phyloP scores from a whole-genome alignment of 23 tunicate species.

The Ciona savignyi region DNA sequence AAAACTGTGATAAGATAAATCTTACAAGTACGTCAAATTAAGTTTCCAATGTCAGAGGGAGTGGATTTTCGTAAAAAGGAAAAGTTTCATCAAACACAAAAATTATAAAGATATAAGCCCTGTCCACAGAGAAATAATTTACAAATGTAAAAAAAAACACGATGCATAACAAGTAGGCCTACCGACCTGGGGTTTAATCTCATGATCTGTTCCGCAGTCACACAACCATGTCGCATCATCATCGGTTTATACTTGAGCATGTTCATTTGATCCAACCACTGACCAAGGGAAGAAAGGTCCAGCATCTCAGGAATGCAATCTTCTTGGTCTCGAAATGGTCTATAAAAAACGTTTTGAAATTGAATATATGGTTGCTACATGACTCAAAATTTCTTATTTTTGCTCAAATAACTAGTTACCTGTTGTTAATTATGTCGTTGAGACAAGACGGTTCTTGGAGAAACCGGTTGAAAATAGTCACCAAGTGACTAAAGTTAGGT shows the following conservation, averaged over 20 bases:
- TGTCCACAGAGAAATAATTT: too few species aligned
- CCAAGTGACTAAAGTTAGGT: constrained; percentile 74
- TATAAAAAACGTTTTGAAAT: constrained; percentile 19
- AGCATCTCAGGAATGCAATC: constrained; percentile 80
- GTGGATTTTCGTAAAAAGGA: too few species aligned
- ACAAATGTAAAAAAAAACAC: too few species aligned
- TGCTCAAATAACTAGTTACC: too few species aligned
- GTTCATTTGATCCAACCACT: constrained; percentile 79
- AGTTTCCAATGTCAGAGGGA: too few species aligned
- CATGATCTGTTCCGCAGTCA: constrained; percentile 91
- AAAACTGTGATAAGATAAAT: too few species aligned
- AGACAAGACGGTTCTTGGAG: constrained; percentile 23
- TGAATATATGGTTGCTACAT: too few species aligned
- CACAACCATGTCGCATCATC: constrained; percentile 73
- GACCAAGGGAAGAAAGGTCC: constrained; percentile 82
- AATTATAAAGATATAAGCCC: too few species aligned
- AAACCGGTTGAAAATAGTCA: constrained; percentile 42
- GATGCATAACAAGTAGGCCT: too few species aligned
- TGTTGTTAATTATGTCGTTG: constrained; percentile 44
- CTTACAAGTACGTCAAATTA: too few species aligned
- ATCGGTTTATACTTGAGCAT: constrained; percentile 49
- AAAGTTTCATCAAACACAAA: too few species aligned
- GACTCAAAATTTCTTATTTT: too few species aligned
- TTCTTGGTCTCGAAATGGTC: constrained; percentile 58
- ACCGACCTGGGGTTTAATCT: constrained; percentile 54